phyloP scores from a whole-genome alignment of 2,797 vertebrate species.

The Anguilla anguilla region DNA sequence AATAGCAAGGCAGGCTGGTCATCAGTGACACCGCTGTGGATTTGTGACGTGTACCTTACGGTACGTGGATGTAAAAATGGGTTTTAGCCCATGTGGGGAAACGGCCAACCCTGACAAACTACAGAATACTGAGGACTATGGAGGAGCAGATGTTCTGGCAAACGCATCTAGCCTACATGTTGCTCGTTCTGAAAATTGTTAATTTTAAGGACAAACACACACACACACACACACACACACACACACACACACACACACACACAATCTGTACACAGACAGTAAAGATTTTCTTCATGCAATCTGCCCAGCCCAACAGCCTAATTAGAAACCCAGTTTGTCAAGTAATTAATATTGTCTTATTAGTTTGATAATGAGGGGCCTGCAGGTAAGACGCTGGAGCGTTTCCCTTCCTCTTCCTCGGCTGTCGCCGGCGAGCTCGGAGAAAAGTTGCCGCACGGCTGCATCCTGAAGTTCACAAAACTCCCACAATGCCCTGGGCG shows the following conservation, averaged over 20 bases:
- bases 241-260: not conserved
- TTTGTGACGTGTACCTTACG: not conserved
- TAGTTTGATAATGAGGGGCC: slow-evolving; percentile 78
- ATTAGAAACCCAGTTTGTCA: slow-evolving; percentile 71
- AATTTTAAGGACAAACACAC: not conserved
- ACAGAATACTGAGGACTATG: not conserved
- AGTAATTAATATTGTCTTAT: slow-evolving; percentile 79
- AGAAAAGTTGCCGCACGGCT: not conserved
- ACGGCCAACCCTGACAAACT: not conserved
- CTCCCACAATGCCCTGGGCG: not conserved
- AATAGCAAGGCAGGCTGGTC: not conserved
- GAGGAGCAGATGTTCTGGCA: not conserved
- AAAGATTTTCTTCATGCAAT: slow-evolving; percentile 52
- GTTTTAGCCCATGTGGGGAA: not conserved
- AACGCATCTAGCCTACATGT: slow-evolving; percentile 17
- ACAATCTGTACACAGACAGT: slow-evolving; percentile 16
- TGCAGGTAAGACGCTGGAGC: slow-evolving; percentile 69
- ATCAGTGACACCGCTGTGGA: not conserved
- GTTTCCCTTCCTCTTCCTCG: not conserved
- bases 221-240: not conserved
- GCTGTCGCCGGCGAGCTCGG: not conserved
- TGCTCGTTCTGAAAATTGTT: not conserved
- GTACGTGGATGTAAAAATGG: not conserved
- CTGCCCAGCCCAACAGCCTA: slow-evolving; percentile 71
- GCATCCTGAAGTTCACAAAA: not conserved